Evolutionary conservation across 2,797 vertebrate species (phyloP), one percentile per base, ranked within the genome.

Genomic region (Streptopelia turtur): DNA sequence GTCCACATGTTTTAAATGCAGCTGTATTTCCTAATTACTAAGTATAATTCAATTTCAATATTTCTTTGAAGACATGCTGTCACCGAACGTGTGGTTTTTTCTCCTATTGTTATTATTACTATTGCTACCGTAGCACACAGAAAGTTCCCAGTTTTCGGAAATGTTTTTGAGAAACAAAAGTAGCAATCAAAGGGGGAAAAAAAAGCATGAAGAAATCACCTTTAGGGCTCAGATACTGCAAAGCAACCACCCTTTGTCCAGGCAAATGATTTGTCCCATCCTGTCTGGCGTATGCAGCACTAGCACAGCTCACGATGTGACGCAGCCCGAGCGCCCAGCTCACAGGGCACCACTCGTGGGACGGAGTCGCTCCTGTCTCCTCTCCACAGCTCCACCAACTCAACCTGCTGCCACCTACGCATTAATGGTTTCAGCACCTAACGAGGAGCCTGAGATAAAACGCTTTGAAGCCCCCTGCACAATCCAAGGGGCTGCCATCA

Each of bases 191-290:
- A 68, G 79, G 16, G 16, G 16, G 16, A 6, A 18, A 43, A 43
- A 43, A 33, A 61, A 55, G 4, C 0, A 85, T 3, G 6, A 35
- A 71, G 13, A 41, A 72, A 64, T 23, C 17, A 21, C 35, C 33
- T 57, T 84, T 47, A 47, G 43, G 69, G 49, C 13, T 78, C 53
- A 52, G 9, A 63, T 39, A 66, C 41, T 71, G 56, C 57, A 76
- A 91, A 55, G 2, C 1, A 33, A 13, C 13, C 23, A 27, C 35
- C 31, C 39, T 89, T 59, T 72, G 35, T 43, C 25, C 43, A 66
- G 69, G 79, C 80, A 91, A 56, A 72, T 28, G 77, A 93, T 92
- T 89, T 94, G 92, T 95, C 96, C 92, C 95, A 94, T 84, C 90
- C 89, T 60, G 77, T 50, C 37, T 55, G 65, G 94, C 80, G 90